Percentiles rank a stretch among this genome's conserved stretches.
phyloP scores from a whole-genome alignment of 2,888 invertebrate species.

The Eristalinus aeneus region DNA sequence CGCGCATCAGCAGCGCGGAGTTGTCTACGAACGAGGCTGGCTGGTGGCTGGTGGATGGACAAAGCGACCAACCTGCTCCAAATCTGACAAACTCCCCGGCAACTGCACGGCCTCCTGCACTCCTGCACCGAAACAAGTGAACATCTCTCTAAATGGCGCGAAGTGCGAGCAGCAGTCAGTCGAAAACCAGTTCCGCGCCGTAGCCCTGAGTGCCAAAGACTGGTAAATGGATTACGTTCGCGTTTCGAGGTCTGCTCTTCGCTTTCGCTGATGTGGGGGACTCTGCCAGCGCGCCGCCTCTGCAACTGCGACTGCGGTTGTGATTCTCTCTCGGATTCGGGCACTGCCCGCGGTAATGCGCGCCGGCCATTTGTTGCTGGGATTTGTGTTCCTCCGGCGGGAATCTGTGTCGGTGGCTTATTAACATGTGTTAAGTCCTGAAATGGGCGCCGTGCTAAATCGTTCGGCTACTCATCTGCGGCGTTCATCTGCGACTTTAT shows the following conservation, averaged over 20 bases:
- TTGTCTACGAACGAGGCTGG: conserved; percentile 39
- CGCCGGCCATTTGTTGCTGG: conserved; percentile 50
- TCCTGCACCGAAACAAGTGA: conserved; percentile 52
- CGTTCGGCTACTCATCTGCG: conserved; percentile 70
- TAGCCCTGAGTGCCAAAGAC: conserved; percentile 64
- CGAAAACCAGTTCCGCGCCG: conserved; percentile 55
- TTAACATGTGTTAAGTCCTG: conserved; percentile 71
- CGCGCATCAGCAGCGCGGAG: conserved; percentile 20
- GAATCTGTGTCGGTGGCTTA: conserved; percentile 71
- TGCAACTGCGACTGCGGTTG: conserved; percentile 8
- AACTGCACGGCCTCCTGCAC: neutral
- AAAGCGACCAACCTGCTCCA: conserved; percentile 64
- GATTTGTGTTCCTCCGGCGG: conserved; percentile 63
- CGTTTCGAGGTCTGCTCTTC: conserved; percentile 47
- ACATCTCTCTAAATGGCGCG: conserved; percentile 62
- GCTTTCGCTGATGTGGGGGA: conserved; percentile 48
- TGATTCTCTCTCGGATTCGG: neutral
- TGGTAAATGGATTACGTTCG: conserved; percentile 60
- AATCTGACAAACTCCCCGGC: conserved; percentile 59
- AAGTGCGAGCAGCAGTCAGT: conserved; percentile 53
- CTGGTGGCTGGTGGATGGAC: conserved; percentile 29
- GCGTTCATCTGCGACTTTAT: conserved; percentile 50
- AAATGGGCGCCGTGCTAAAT: conserved; percentile 71
- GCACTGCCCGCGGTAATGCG: conserved; percentile 26
- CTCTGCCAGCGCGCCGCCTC: neutral